Conservation (phyloP, 2,888 invertebrate species). For the Euproctis similis region DNA sequence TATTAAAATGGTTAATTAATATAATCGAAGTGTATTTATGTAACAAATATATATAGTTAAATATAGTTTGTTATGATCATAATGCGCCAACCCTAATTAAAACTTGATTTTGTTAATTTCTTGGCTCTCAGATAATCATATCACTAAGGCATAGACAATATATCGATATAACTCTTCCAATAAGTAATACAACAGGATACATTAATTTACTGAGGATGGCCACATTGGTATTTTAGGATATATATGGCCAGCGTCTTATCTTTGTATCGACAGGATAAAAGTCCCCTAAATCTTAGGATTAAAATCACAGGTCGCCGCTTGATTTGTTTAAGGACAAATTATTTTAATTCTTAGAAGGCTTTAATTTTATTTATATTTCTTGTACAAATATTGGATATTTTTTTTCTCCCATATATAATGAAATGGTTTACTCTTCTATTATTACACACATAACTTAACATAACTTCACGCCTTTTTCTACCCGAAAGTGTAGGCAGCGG, state of each 20-base stretch:
- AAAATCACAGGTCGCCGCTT: slow-evolving; percentile 1
- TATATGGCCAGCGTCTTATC: slow-evolving; percentile 1
- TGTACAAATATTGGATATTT: no score
- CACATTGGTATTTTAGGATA: neutral
- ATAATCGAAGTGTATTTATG: no score
- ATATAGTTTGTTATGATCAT: no score
- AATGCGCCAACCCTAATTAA: neutral
- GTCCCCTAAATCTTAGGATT: neutral
- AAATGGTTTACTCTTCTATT: no score
- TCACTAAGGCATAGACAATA: no score
- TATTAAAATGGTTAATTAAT: no score
- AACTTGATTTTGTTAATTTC: neutral
- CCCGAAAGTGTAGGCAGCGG: no score
- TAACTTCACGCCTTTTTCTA: no score
- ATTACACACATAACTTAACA: no score
- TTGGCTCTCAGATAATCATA: neutral
- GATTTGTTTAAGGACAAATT: slow-evolving; percentile 2
- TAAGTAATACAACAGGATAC: slow-evolving; percentile 1
- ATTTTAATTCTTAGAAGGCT: slow-evolving; percentile 1
- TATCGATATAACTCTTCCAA: neutral
- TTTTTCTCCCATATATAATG: no score
- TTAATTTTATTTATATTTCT: slow-evolving; percentile 1
- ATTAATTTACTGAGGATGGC: slow-evolving; percentile 1
- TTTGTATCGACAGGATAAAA: slow-evolving; percentile 1
- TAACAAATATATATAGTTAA: no score